Base-by-base conservation (phyloP, 1,140 invertebrate genomes). In the Antheraea pernyi region DNA sequence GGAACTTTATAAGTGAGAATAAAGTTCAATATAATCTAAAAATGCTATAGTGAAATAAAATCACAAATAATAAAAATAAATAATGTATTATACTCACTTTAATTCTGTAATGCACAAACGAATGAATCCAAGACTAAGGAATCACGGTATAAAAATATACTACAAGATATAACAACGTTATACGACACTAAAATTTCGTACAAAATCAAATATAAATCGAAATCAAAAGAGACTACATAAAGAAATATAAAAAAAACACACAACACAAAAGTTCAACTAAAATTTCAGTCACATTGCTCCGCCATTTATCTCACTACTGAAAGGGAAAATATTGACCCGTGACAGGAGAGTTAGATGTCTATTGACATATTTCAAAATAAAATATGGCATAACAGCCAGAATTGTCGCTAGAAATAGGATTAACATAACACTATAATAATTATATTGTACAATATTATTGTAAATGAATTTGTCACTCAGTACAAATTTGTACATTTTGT, bases 201-300 rank as follows among this genome's bases (percentile, higher is more conserved):
- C 79, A 79, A 87, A 82, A 82, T 82, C 72, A 80, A 84, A 79
- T 79, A 76, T 78, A 78, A 73, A 80, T 80, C 71, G 67, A 83
- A 87, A 78, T 83, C 76, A 85, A 85, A 67, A 85, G 85, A 88
- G 80, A 86, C 87, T 89, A 91, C 86, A 91, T 89, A 86, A 81
- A 77, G 4, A 86, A 72, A 77, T 42, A 42, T 8, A 42, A 42
- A 42, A 82, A 86, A 89, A 89, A 91, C 86, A 89, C 84, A 91
- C 85, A 89, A 89, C 86, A 91, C 87, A 91, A 85, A 89, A 86
- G 73, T 78, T 66, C 73, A 83, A 86, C 83, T 81, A 85, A 89
- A 89, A 87, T 89, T 89, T 89, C 78, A 88, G 79, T 91, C 83
- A 91, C 89, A 91, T 89, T 75, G 77, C 87, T 84, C 65, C 78